These are phyloP conservation scores for Piaya cayana DNA, from an alignment of 2,113 vertebrate species.

Conservation along the genomic window DNA sequence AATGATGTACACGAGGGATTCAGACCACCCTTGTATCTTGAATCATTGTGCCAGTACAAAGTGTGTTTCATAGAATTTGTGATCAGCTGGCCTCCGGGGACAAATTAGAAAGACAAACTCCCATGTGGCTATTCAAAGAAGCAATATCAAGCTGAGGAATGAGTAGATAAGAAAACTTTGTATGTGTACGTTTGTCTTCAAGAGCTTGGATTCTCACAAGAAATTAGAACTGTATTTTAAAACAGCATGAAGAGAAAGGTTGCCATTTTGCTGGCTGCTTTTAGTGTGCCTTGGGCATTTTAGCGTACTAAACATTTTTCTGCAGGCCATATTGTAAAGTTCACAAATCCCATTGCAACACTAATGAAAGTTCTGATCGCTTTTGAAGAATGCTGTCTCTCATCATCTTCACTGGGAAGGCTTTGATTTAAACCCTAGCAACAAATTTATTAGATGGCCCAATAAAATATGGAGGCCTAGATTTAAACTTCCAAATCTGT, in stretches of 20 bases:
- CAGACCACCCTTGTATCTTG: conserved; percentile 24
- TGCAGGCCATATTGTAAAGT: not conserved
- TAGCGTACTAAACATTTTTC: not conserved
- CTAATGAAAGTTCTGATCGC: not conserved
- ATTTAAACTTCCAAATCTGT: not conserved
- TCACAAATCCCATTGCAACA: not conserved
- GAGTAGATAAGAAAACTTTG: not conserved
- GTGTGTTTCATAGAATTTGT: not conserved
- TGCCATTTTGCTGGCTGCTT: rapidly evolving
- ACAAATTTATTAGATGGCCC: not conserved
- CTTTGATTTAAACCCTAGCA: not conserved
- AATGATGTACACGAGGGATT: not conserved
- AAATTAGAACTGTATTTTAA: not conserved
- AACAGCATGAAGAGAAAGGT: not conserved
- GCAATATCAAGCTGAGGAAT: not conserved
- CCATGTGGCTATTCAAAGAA: not conserved
- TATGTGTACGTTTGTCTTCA: not conserved
- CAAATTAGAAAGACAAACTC: not conserved
- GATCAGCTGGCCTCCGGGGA: conserved; percentile 4
- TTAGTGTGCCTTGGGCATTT: not conserved
- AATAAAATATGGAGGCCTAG: not conserved
- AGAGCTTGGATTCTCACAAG: not conserved
- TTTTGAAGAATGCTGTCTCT: not conserved
- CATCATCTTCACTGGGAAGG: not conserved
- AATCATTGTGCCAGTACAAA: not conserved